Evolutionary conservation across 2,113 vertebrate genomes (phyloP).

Genomic region (Stomatorhinus ivindoensis): DNA sequence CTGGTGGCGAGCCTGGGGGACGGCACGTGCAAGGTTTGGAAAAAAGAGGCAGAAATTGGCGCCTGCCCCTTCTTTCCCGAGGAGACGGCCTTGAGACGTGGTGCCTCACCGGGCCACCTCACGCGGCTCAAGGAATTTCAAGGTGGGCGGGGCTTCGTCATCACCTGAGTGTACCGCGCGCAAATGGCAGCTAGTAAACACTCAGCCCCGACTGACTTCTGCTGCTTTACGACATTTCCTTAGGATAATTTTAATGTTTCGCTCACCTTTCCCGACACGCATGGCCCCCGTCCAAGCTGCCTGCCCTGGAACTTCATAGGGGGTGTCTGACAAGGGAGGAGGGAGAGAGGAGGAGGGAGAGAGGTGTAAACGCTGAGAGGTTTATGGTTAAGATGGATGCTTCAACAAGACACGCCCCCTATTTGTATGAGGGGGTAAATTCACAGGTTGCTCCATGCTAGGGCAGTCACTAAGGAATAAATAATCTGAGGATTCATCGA

Average conservation of each 20-base stretch:
- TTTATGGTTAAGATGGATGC: neutral
- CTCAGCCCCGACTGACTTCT: neutral
- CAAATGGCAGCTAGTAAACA: neutral
- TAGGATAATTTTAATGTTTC: neutral
- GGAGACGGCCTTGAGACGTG: constrained; percentile 32
- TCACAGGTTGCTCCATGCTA: neutral
- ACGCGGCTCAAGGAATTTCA: constrained; percentile 19
- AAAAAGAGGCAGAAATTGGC: constrained; percentile 28
- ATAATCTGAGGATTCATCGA: no score
- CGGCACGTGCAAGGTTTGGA: neutral
- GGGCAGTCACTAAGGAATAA: no score
- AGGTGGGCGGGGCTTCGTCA: neutral
- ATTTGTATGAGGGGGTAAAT: neutral
- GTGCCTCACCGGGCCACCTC: constrained; percentile 27
- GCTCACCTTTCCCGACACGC: constrained; percentile 70
- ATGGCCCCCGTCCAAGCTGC: constrained; percentile 79
- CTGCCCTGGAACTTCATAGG: constrained; percentile 75
- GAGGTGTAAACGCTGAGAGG: neutral
- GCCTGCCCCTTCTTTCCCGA: constrained; percentile 36
- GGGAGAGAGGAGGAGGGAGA: no score
- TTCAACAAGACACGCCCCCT: neutral
- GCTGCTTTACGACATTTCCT: neutral
- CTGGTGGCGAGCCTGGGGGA: constrained; percentile 65
- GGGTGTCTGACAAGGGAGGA: constrained; percentile 56
- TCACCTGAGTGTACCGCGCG: neutral